A percentile compares a stretch with the other conserved stretches of the same genome.
Evolutionary conservation across 2,888 invertebrate species (phyloP).

Genomic region (Gymnosoma rotundatum): DNA sequence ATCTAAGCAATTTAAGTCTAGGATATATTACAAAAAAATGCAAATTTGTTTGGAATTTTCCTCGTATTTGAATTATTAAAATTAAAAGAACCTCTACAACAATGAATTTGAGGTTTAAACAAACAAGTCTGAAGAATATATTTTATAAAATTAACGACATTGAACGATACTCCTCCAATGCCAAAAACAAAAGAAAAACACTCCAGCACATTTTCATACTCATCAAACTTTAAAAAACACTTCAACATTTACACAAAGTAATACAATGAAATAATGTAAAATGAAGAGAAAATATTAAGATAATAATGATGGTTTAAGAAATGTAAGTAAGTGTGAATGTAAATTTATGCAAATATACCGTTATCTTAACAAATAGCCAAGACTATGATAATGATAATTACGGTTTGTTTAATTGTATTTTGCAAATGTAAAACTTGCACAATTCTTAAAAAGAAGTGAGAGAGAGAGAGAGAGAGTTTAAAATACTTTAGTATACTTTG

Average conservation of each 20-base stretch:
- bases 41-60: background rate
- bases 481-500: constrained; percentile 1
- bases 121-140: constrained; percentile 49
- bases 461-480: background rate
- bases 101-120: constrained; percentile 50
- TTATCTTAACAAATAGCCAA: constrained; percentile 42
- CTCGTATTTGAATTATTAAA: background rate
- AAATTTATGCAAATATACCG: constrained; percentile 23
- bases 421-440: too few relatives aligned
- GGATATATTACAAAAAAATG: too few relatives aligned
- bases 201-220: background rate
- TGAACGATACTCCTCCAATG: constrained; percentile 39
- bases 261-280: background rate
- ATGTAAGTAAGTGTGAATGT: constrained; percentile 11
- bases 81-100: constrained; percentile 19
- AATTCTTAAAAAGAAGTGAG: too few relatives aligned
- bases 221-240: constrained; percentile 1
- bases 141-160: constrained; percentile 61
- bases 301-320: constrained; percentile 4
- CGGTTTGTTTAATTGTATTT: constrained; percentile 34
- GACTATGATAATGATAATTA: constrained; percentile 9
- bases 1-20: too few relatives aligned
- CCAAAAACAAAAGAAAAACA: constrained; percentile 31
- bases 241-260: background rate
- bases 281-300: background rate